A percentile compares a stretch with the other conserved stretches of the same genome.
These are phyloP conservation scores for Hyaena hyaena DNA, from an alignment of 2,113 vertebrate genomes.

Conservation along the genomic window DNA sequence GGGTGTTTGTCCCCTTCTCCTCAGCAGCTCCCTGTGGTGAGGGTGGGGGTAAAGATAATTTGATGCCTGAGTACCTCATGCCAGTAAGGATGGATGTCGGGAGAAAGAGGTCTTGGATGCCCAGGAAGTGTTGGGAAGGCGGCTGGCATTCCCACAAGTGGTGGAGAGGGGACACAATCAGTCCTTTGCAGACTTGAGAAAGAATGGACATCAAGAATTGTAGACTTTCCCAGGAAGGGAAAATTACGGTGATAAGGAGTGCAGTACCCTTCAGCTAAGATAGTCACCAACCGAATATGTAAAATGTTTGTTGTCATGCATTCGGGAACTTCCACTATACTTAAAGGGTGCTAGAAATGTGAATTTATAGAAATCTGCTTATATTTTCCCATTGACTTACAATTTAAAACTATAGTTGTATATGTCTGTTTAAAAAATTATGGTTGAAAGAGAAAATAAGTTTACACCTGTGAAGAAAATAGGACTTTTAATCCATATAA, in stretches of 20 bases:
- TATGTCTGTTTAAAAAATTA: not conserved
- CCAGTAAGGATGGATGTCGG: not conserved
- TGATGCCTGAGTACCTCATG: not conserved
- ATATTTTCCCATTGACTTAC: not conserved
- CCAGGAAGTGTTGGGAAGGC: not conserved
- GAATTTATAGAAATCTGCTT: not conserved
- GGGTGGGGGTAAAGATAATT: not conserved
- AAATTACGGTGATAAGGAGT: not conserved
- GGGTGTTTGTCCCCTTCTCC: not conserved
- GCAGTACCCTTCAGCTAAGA: not conserved
- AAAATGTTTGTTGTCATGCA: not conserved
- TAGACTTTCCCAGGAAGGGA: not conserved
- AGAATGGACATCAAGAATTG: not conserved
- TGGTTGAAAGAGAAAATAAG: conserved; percentile 31
- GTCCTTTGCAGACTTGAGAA: not conserved
- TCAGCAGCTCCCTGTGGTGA: not conserved
- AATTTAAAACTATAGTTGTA: conserved; percentile 17
- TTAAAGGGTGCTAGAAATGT: not conserved
- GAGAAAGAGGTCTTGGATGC: not conserved
- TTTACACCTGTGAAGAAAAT: not conserved
- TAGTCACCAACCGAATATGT: not conserved
- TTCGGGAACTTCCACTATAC: not conserved
- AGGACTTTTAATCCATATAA: conserved; percentile 7
- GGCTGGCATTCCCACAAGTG: not conserved
- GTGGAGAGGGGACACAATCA: not conserved